Evolutionary conservation across 2,113 vertebrate genomes (phyloP), one percentile per base, ranked within the genome.

Genomic region (Dasyprocta punctata): DNA sequence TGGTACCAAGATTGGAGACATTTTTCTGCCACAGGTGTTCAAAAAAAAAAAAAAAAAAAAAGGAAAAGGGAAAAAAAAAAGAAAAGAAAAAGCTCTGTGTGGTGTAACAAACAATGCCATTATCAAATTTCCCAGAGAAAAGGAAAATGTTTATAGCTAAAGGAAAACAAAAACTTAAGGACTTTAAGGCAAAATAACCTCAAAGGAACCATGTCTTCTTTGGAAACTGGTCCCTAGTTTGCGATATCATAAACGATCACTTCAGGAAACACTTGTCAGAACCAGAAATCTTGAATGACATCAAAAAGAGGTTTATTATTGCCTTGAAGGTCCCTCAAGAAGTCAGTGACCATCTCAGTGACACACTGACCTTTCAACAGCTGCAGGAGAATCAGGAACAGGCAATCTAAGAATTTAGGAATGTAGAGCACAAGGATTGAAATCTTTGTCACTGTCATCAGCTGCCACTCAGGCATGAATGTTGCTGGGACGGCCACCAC

Each of bases 281-380:
- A 97, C 77, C 36, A 24, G 0, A 26, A 92, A 89, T 91, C 33
- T 87, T 38, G 54, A 84, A 77, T 91, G 83, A 24, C 58, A 90
- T 88, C 49, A 13, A 17, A 71, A 81, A 92, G 22, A 81, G 52
- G 78, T 81, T 94, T 58, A 65, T 63, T 61, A 83, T 36, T 93
- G 17, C 99, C 99, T 98, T 99, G 99, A 98, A 99, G 99, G 93
- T 99, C 98, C 98, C 99, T 99, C 98, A 99, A 91, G 99, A 97
- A 99, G 99, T 99, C 99, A 99, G 97, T 98, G 99, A 95, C 99
- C 99, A 41, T 99, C 99, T 97, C 99, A 98, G 88, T 99, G 99
- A 97, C 99, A 99, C 97, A 99, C 98, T 41, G 99, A 99, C 92
- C 99, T 99, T 98, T 99, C 98, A 96, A 99, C 98, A 97, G 98